Evolutionary conservation across 2,888 invertebrate genomes (phyloP), one percentile per base, ranked within the genome.

Genomic region (Drosophila testacea): DNA sequence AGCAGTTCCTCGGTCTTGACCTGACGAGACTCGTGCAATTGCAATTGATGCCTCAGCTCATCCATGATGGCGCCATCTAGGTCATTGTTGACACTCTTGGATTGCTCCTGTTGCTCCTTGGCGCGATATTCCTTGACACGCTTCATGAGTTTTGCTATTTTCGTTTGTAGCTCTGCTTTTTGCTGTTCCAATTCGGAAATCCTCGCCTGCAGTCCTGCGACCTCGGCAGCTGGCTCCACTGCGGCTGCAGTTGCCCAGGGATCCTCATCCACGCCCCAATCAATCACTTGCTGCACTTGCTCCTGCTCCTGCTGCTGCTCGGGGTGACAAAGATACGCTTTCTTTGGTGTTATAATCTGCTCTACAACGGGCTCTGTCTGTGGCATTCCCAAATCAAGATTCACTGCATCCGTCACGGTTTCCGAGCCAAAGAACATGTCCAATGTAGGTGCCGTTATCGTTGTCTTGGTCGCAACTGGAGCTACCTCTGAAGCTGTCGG

Each of bases 51-150:
- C 78, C 95, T 95, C n/a, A 97, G 91, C 92, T 97, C 97, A 79
- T 96, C 96, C 90, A 96, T 96, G 67, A 97, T 96, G 6, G 97
- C 95, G 62, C 94, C 94, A 84, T 97, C 96, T 50, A 97, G 93
- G 87, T 96, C 95, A 11, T 68, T 62, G 32, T 36, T 65, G n/a
- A 30, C 11, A 28, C 11, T 50, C 27, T 60, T 51, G 10, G 55
- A 16, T 11, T 64, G 73, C 10, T 73, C 55, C 22, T 68, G 60
- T 22, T 63, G 72, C 16, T 81, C 77, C 51, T 91, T 94, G 2
- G 93, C 92, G 92, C 97, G 98, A 60, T 97, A 94, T 89, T 97
- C 96, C 91, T 97, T 98, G 46, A 98, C 92, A 91, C 97, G 98
- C 84, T 96, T 96, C 79, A 98, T 93, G 75, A 97, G 94, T 93